Evolutionary conservation across 2,888 invertebrate genomes (phyloP).

Genomic region (Epistrophe eligans): DNA sequence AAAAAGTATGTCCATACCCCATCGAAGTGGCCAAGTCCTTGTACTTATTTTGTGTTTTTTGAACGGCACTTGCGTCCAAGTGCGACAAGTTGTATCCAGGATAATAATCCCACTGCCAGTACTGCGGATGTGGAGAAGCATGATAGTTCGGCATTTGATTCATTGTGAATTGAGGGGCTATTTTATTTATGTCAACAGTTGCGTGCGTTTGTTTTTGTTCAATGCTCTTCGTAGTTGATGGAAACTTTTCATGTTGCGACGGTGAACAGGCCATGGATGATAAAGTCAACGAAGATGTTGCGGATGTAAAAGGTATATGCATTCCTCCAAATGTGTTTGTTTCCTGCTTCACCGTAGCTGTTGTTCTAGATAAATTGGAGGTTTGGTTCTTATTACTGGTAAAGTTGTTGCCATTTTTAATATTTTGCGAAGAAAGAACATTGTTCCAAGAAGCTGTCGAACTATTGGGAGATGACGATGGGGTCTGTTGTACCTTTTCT

Average conservation of each 20-base stretch:
- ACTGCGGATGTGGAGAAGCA: constrained; percentile 85
- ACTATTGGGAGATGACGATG: constrained; percentile 44
- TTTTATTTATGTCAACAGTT: constrained; percentile 85
- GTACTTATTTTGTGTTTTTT: constrained; percentile 86
- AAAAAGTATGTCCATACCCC: constrained; percentile 83
- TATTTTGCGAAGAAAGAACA: constrained; percentile 32
- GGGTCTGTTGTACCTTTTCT: constrained; percentile 53
- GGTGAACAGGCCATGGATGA: constrained; percentile 63
- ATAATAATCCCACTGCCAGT: constrained; percentile 88
- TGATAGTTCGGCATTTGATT: constrained; percentile 89
- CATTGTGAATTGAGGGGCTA: constrained; percentile 87
- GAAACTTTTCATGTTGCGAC: constrained; percentile 73
- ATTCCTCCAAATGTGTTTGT: constrained; percentile 56
- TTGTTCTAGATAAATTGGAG: constrained; percentile 38
- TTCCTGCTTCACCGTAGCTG: constrained; percentile 65
- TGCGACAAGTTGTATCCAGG: constrained; percentile 86
- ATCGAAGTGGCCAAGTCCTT: constrained; percentile 84
- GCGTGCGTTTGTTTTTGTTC: constrained; percentile 78
- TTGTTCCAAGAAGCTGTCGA: constrained; percentile 47
- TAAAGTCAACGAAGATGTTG: constrained; percentile 53
- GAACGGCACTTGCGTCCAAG: constrained; percentile 85
- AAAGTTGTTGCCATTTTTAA: constrained; percentile 24
- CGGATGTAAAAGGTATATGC: constrained; percentile 55
- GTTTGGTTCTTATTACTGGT: constrained; percentile 46
- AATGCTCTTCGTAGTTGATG: constrained; percentile 50